Conservation (phyloP, 1,140 invertebrate species). For the Coelopa frigida region DNA sequence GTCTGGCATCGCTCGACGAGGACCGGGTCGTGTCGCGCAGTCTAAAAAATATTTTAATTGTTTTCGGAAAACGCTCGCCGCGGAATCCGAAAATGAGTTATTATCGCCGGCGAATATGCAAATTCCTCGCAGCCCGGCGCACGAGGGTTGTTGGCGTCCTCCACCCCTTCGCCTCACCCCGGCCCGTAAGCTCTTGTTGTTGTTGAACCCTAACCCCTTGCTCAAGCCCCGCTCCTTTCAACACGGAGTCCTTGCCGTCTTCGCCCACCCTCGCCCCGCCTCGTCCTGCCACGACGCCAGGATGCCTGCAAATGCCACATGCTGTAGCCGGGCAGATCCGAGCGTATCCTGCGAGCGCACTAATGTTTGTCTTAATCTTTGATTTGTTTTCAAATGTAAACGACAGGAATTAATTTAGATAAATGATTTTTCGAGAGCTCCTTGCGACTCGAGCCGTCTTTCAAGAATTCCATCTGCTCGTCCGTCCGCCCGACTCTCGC, state of each 20-base stretch:
- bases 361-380: slow-evolving; percentile 46
- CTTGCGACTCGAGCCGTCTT: slow-evolving; percentile 14
- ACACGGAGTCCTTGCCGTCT: no score
- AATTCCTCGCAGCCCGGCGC: no score
- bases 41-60: slow-evolving; percentile 18
- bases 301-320: no score
- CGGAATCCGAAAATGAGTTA: slow-evolving; percentile 44
- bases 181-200: no score
- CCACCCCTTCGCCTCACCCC: no score
- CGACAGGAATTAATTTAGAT: slow-evolving; percentile 47
- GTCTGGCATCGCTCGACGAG: slow-evolving; percentile 11
- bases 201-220: no score
- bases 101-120: slow-evolving; percentile 26
- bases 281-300: no score
- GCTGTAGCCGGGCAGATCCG: no score
- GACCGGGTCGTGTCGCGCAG: not conserved
- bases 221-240: no score
- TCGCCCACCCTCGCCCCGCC: no score
- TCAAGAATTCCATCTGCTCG: not conserved
- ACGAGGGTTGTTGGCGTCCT: no score
- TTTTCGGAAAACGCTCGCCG: slow-evolving; percentile 18
- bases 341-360: slow-evolving; percentile 3
- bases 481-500: not conserved
- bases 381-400: slow-evolving; percentile 46
- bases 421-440: slow-evolving; percentile 44